Evolutionary conservation across 2,113 vertebrate species (phyloP), one percentile per base, ranked within the genome.

Genomic region (Ammodytes dubius): DNA sequence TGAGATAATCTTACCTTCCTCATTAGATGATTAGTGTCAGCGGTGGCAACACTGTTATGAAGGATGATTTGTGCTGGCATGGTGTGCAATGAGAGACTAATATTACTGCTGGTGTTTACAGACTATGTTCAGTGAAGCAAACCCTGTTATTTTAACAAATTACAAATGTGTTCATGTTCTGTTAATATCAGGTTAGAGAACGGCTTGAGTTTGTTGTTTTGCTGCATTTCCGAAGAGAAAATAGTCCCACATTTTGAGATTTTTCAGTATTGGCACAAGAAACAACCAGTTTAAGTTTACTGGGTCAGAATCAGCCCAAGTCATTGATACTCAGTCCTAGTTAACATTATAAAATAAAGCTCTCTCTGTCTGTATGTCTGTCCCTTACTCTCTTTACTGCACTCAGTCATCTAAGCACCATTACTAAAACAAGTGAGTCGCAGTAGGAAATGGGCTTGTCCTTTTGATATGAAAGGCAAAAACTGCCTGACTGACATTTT

Each of bases 1-100:
- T 68, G 43, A 81, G 15, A 81, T 71, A 77, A 63, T 80, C 66
- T 56, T 58, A 50, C 79, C 42, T 42, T 84, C 57, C 81, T 79
- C 56, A 86, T 92, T 86, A 57, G 43, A 59, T 45, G 54, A 52
- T 61, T 77, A 46, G 37, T 57, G 59, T 61, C 53, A 79, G 42
- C 3, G 15, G 27, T 37, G 58, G 72, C 49, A 54, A 46, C 39
- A 39, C 50, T n/a, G 74, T 54, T 53, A 37, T 78, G 61, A 64
- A n/a, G n/a, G 19, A 72, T 82, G 57, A 64, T 39, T 45, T 39
- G 14, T 56, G 40, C 17, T 42, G 12, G 35, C 45, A 6, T 19
- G 14, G n/a, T 43, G 37, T 14, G 17, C 43, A 68, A 78, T 10
- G 6, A 66, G 39, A 82, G 6, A 5, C 15, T 35, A 39, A 15